Conservation (phyloP, 2,113 vertebrate genomes). For the Zapus hudsonius region DNA sequence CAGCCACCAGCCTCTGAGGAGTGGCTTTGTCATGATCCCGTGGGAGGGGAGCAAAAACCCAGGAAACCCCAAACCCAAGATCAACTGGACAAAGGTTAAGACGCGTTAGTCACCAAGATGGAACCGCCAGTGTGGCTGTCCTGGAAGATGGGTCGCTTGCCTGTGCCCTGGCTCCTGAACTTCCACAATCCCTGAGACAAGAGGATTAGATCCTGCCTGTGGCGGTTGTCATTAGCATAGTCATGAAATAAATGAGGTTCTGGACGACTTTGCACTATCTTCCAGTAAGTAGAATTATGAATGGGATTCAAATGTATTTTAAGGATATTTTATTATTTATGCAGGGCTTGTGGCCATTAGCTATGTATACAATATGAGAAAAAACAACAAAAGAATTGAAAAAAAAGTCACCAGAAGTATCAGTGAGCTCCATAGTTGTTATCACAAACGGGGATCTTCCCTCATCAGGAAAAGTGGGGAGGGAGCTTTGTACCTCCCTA, state of each 20-base stretch:
- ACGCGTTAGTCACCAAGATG: not conserved
- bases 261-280: not conserved
- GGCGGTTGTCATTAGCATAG: not conserved
- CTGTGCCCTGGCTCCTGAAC: not conserved
- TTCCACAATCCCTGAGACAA: not conserved
- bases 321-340: conserved; percentile 56
- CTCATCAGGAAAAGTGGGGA: not conserved
- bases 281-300: conserved; percentile 16
- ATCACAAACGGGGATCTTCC: conserved; percentile 38
- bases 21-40: not conserved
- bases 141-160: not conserved
- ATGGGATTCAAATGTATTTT: conserved; percentile 63
- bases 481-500: conserved; percentile 15
- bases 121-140: not conserved
- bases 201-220: not conserved
- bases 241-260: conserved; percentile 20
- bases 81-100: not conserved
- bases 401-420: conserved; percentile 48
- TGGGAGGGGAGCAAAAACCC: not conserved
- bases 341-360: conserved; percentile 46
- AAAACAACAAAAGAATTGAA: conserved; percentile 45
- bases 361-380: conserved; percentile 33
- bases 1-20: not conserved
- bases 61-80: not conserved
- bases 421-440: conserved; percentile 60